Base-by-base conservation (phyloP, 2,888 invertebrate species). In the Drosophila gaucha region DNA sequence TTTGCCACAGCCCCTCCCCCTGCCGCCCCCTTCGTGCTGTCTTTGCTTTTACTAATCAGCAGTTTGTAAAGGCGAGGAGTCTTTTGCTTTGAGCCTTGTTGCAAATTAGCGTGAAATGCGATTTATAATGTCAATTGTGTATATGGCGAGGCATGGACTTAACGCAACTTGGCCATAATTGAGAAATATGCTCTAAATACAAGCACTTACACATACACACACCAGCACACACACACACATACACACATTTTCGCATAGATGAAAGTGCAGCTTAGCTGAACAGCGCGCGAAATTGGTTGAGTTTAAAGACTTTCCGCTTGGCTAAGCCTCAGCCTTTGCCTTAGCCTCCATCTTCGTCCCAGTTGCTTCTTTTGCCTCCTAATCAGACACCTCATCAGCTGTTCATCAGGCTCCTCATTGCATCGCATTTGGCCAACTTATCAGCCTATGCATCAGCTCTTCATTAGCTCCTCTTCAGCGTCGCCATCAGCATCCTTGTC, bases 61-160 rank as follows among this genome's bases (percentile, higher is more conserved):
- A 77, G 69, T 73, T 66, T 73, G 57, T 47, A 70, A 66, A 57
- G 69, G 54, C 46, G 24, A 33, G 14, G 36, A 16, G 22, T 26
- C 51, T 41, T 49, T 65, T 36, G 36, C 67, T 67, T 67, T 67
- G 46, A 49, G 58, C 31, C 54, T 74, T 76, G 80, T 66, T 80
- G 85, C 88, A 85, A 85, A 85, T 85, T 85, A 88, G 88, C 84
- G 84, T 88, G 87, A 85, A 85, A 85, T 78, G 83, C 88, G 89
- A 86, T 84, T 84, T 80, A 86, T 84, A 88, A 88, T 84, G 84
- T 84, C 87, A 88, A 84, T 84, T 84, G 80, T 84, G 77, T 62
- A 20, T 36, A 33, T 46, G 30, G 18, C 52, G 22, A 20, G 47
- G 35, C 43, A 36, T 50, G 54, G 71, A 52, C 67, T 72, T 67